phyloP scores from a whole-genome alignment of 2,797 vertebrate genomes.

The Hirundo rustica region DNA sequence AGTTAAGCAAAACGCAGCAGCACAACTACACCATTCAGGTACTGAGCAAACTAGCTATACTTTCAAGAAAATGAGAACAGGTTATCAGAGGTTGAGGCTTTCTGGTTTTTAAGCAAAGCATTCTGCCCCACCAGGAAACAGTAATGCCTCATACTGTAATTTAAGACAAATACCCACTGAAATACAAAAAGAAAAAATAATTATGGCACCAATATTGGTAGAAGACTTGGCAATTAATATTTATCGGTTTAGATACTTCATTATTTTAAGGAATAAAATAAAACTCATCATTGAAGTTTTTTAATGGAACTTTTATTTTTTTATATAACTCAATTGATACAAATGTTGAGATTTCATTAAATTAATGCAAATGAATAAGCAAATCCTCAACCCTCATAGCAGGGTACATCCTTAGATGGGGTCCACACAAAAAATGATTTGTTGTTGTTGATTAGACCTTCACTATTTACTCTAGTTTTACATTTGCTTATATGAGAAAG shows the following conservation, averaged over 20 bases:
- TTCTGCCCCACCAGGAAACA: background rate
- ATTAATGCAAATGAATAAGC: background rate
- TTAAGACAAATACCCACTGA: background rate
- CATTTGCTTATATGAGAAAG: background rate
- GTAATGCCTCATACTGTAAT: background rate
- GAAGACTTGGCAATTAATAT: background rate
- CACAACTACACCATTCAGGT: background rate
- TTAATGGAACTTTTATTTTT: background rate
- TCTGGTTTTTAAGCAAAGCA: background rate
- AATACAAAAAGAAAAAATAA: background rate
- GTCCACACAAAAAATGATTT: background rate
- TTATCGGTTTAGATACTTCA: background rate
- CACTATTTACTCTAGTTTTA: background rate
- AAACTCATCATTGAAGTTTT: fast-evolving
- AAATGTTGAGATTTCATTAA: background rate
- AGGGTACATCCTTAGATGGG: background rate
- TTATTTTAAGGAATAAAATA: background rate
- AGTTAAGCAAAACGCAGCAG: background rate
- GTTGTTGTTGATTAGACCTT: background rate
- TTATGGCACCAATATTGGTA: background rate
- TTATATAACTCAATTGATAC: background rate
- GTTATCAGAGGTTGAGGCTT: background rate
- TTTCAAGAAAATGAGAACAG: background rate
- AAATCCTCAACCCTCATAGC: background rate
- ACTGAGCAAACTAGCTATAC: background rate